Conservation (phyloP, 2,113 vertebrate species). For the Oncorhynchus gorbuscha region DNA sequence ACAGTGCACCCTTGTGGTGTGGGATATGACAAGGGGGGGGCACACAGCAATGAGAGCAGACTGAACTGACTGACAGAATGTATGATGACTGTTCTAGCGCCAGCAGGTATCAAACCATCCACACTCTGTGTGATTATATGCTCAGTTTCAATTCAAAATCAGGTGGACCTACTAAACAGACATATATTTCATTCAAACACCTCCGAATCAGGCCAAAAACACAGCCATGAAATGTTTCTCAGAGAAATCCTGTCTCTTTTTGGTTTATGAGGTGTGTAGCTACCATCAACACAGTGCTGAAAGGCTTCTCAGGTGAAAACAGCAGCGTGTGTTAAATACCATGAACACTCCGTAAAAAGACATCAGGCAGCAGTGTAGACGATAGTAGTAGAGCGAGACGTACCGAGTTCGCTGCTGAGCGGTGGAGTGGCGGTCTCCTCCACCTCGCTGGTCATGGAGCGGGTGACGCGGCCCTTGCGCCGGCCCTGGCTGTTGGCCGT, state of each 20-base stretch:
- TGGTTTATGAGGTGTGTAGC: no score
- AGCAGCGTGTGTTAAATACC: not conserved
- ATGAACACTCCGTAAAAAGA: not conserved
- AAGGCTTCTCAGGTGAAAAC: not conserved
- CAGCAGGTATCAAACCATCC: no score
- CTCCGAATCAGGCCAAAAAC: no score
- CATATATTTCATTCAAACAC: no score
- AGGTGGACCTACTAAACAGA: no score
- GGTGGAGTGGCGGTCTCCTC: conserved; percentile 85
- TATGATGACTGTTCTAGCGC: not conserved
- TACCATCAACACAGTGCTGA: no score
- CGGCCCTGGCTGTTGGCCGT: conserved; percentile 96
- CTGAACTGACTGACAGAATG: no score
- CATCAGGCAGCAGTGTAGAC: not conserved
- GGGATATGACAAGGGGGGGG: conserved; percentile 5
- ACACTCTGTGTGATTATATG: no score
- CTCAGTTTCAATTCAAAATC: no score
- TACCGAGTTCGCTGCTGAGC: conserved; percentile 87
- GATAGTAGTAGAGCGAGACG: conserved; percentile 37
- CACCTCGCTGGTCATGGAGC: conserved; percentile 93
- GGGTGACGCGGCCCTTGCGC: conserved; percentile 94
- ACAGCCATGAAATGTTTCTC: no score
- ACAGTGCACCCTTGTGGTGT: conserved; percentile 69
- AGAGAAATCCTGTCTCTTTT: no score
- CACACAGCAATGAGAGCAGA: not conserved